Conservation (phyloP, 2,888 invertebrate species). For the Clanis bilineata region DNA sequence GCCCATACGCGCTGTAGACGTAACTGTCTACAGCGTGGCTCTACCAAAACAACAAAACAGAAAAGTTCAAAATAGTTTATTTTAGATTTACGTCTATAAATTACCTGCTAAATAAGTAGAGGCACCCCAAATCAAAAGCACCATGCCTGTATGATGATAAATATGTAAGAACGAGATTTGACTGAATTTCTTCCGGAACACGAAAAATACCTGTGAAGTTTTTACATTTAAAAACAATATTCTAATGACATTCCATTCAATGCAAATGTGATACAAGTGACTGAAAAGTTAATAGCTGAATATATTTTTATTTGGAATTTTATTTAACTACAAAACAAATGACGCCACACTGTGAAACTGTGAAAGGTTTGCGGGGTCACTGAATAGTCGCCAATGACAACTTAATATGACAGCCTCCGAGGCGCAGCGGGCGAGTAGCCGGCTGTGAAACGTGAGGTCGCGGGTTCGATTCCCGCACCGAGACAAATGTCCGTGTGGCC, state of each 20-base stretch:
- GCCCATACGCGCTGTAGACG: no score
- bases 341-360: neutral
- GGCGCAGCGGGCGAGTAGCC: no score
- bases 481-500: no score
- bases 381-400: no score
- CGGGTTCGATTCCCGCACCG: no score
- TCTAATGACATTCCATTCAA: neutral
- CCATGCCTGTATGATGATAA: constrained; percentile 92
- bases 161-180: constrained; percentile 89
- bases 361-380: neutral
- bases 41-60: no score
- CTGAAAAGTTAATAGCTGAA: neutral
- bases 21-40: no score
- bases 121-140: constrained; percentile 84
- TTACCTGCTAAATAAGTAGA: constrained; percentile 82
- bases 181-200: constrained; percentile 86
- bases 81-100: no score
- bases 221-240: constrained; percentile 14
- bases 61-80: no score
- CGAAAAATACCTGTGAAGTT: constrained; percentile 84
- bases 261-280: neutral
- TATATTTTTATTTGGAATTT: neutral
- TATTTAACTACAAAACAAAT: neutral
- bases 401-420: no score
- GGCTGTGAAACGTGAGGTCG: no score